Evolutionary conservation across 2,888 invertebrate species (phyloP).

Genomic region (Nasonia oneida): DNA sequence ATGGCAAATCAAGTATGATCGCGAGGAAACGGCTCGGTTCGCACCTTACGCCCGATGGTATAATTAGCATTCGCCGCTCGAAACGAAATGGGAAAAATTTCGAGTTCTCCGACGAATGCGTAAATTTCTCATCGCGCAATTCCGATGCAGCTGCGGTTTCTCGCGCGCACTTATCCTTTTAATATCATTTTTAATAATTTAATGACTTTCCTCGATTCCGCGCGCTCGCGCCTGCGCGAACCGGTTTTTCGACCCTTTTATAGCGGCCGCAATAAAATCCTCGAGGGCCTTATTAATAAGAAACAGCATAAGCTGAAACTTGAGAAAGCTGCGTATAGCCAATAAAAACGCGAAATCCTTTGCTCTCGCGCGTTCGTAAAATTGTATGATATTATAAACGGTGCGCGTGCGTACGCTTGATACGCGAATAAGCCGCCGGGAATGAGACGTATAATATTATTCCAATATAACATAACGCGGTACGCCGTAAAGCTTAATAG

Average conservation of each 20-base stretch:
- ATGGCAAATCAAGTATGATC: neutral
- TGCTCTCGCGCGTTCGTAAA: constrained; percentile 46
- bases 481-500: neutral
- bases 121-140: constrained; percentile 21
- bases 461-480: neutral
- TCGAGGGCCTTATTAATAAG: constrained; percentile 62
- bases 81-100: constrained; percentile 48
- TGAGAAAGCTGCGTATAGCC: constrained; percentile 41
- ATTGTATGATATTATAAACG: constrained; percentile 59
- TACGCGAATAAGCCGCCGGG: neutral
- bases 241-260: constrained; percentile 60
- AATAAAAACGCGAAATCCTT: constrained; percentile 57
- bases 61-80: constrained; percentile 68
- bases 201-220: constrained; percentile 53
- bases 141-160: constrained; percentile 31
- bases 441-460: constrained; percentile 1
- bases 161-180: constrained; percentile 42
- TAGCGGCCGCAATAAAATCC: constrained; percentile 56
- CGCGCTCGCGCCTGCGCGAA: constrained; percentile 22
- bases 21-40: constrained; percentile 56
- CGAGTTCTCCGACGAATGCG: neutral
- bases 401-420: constrained; percentile 16
- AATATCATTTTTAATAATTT: constrained; percentile 62
- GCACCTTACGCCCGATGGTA: constrained; percentile 71
- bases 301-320: constrained; percentile 55